Conservation (phyloP, 2,113 vertebrate genomes). For the Circaetus cinerascens region DNA sequence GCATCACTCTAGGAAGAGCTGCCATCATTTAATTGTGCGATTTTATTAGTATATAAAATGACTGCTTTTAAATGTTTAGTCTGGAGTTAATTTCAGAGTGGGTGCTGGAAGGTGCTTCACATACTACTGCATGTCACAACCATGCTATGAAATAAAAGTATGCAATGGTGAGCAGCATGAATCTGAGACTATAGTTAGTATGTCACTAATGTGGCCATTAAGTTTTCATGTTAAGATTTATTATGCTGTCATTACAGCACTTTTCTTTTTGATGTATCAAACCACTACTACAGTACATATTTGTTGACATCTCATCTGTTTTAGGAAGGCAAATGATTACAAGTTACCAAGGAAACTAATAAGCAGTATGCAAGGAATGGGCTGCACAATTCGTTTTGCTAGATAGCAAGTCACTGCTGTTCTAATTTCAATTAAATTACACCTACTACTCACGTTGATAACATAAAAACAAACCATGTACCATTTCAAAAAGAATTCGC, state of each 20-base stretch:
- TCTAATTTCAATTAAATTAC: conserved; percentile 67
- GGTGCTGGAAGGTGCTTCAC: neutral
- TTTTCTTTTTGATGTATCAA: conserved; percentile 70
- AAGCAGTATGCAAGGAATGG: conserved; percentile 58
- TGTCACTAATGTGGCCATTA: conserved; percentile 72
- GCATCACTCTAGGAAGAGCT: neutral
- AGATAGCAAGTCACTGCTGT: conserved; percentile 52
- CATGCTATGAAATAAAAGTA: neutral
- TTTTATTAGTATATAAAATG: neutral
- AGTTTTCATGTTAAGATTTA: conserved; percentile 72
- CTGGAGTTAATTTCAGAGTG: neutral
- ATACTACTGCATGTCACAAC: neutral
- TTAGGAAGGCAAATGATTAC: conserved; percentile 72
- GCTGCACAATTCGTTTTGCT: conserved; percentile 23
- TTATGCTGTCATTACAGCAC: conserved; percentile 66
- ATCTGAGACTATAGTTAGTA: conserved; percentile 11
- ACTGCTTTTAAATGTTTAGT: neutral
- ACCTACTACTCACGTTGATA: conserved; percentile 37
- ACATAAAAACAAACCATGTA: conserved; percentile 5
- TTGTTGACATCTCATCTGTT: conserved; percentile 77
- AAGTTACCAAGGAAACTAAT: conserved; percentile 76
- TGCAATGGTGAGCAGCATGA: neutral
- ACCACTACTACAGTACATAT: conserved; percentile 54
- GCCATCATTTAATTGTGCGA: neutral
- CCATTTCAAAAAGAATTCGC: neutral